Evolutionary conservation across 2,888 invertebrate species (phyloP), one percentile per base, ranked within the genome.

Genomic region (Hirudinaria manillensis): DNA sequence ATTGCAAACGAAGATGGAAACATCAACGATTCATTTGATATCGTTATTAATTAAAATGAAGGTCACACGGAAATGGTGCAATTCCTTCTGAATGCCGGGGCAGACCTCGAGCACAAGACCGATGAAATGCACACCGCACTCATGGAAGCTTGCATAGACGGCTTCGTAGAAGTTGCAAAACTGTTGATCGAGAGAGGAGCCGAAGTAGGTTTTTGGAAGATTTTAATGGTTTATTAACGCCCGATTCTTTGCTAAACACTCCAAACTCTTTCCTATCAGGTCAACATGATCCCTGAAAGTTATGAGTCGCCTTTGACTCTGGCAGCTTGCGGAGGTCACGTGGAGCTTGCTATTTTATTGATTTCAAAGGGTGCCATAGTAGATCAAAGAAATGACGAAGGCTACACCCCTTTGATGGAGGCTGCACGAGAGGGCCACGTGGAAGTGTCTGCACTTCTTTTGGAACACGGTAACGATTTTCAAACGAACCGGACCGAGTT

Each of bases 121-220:
- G 97, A 98, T 85, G 99, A 99, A 88, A 96, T 99, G 95, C 98
- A 99, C 87, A 98, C 98, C 36, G 98, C 98, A 68, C 88, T 99
- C 66, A 98, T 99, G 97, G 98, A 99, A 87, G 98, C 98, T 73
- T 95, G 96, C 77, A 99, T 99, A 97, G 98, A 99, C 86, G 98
- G 98, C 0, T 98, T 99, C 84, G 94, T 97, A 0, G 97, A 98
- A 87, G 98, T 98, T 70, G 97, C 97, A 10, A 88, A 94, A 80
- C 88, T 98, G 79, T 88, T 99, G 79, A 87, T 99, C 27, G 96
- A 97, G 87, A 94, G 94, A 32, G 98, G 98, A 78, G 98, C 98
- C 73, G 97, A 97, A 89, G 89, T 89, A 61, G 27, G 29, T 61
- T 61, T 61, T 13, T 19, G 61, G 16, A 53, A 19, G 53, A 16